Evolutionary conservation across 2,113 vertebrate species (phyloP).

Genomic region (Triplophysa siluroides): DNA sequence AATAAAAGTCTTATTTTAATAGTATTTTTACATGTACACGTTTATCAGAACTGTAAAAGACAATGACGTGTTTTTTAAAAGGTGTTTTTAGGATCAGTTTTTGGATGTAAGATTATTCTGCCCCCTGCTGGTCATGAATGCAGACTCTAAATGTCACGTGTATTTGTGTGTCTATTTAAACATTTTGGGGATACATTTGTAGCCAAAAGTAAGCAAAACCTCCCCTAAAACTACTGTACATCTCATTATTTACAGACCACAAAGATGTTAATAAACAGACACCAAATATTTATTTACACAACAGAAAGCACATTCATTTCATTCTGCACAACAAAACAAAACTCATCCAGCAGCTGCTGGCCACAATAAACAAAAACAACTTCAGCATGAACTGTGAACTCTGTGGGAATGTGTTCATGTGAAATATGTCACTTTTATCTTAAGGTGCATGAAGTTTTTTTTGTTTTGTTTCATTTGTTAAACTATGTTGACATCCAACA

Average conservation of each 20-base stretch:
- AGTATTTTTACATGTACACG: neutral
- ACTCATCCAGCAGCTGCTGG: too few relatives aligned
- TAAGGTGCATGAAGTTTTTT: too few relatives aligned
- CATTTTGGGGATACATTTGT: too few relatives aligned
- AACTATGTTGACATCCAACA: too few relatives aligned
- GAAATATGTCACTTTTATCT: too few relatives aligned
- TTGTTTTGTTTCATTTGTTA: too few relatives aligned
- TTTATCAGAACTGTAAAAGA: neutral
- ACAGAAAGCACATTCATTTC: neutral
- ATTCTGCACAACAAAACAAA: too few relatives aligned
- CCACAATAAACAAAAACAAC: too few relatives aligned
- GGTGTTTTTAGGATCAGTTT: neutral
- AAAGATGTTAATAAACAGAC: neutral
- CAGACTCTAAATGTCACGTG: neutral
- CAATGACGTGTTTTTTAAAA: neutral
- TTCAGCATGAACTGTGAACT: too few relatives aligned
- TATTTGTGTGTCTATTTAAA: neutral
- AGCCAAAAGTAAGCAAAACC: too few relatives aligned
- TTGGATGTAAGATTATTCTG: constrained; percentile 1
- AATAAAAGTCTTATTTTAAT: constrained; percentile 14
- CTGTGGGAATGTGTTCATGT: too few relatives aligned
- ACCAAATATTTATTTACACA: neutral
- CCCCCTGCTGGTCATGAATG: constrained; percentile 7
- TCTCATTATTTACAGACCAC: neutral
- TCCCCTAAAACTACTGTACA: too few relatives aligned